Base-by-base conservation (phyloP, 2,797 vertebrate species). In the Cercopithecus neglectus region DNA sequence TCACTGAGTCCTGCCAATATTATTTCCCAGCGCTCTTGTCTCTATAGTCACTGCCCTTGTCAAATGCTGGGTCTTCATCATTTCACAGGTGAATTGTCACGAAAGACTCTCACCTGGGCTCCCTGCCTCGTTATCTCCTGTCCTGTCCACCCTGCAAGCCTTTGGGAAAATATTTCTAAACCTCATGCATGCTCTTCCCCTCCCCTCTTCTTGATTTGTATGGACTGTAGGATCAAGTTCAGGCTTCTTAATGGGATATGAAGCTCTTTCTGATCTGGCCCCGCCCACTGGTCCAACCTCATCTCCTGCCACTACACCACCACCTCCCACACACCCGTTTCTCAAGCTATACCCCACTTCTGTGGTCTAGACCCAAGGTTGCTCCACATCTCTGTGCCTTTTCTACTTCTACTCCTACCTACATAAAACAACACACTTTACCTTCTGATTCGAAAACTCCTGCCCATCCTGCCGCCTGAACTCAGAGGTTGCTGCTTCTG, bases 241-340 rank as follows among this genome's bases (percentile, higher is more conserved):
- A 84, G 82, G 17, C 39, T 82, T 74, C 57, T 48, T 36, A 53
- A 19, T 12, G 84, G n/a, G 33, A 6, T 16, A 1, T 84, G 21
- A 75, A 83, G 48, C 61, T 53, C 21, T 55, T 80, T n/a, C 36
- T 2, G 28, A 81, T 22, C 36, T 59, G 30, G 36, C 28, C 82
- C 5, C 1, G 3, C 19, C 30, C 53, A 26, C 10, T 5, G 41
- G 14, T 48, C 61, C 59, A 61, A 22, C 5, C 67, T 53, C 46
- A 0, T 14, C 53, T 75, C n/a, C 39, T 4, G 17, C 78, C 78
- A 2, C 7, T 0, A 1, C 21, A 79, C 7, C 12, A 11, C 13
- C 2, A 41, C 6, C 1, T 14, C 11, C 2, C 22, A 3, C 13
- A 11, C 16, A 46, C 16, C 74, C 12, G 5, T 6, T 36, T 50